These are phyloP conservation scores for Bufotes viridis DNA, from an alignment of 2,797 vertebrate species.

Conservation along the genomic window DNA sequence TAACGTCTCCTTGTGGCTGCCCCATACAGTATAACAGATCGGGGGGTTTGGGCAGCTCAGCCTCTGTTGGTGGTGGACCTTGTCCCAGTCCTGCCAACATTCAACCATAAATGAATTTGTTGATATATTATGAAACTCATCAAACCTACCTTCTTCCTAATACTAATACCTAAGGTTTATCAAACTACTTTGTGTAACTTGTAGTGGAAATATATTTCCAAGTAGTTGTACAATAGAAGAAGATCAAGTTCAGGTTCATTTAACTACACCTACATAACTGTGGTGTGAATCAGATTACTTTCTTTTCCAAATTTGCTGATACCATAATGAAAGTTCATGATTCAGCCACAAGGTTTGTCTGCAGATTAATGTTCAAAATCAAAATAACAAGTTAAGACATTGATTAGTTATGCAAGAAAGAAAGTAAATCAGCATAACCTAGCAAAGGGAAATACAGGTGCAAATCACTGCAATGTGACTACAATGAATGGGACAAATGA, in stretches of 20 bases:
- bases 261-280: background rate
- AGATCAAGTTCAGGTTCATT: background rate
- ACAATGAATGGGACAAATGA: too few relatives aligned
- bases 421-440: background rate
- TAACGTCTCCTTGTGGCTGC: too few relatives aligned
- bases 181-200: background rate
- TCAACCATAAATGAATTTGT: too few relatives aligned
- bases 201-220: background rate
- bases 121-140: background rate
- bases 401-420: background rate
- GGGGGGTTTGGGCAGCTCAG: too few relatives aligned
- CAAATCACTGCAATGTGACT: background rate
- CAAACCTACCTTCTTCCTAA: background rate
- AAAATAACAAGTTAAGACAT: slow-evolving; percentile 9
- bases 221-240: background rate
- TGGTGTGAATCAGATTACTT: slow-evolving; percentile 3
- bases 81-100: too few relatives aligned
- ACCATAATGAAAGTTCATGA: background rate
- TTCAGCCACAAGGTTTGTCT: slow-evolving; percentile 9
- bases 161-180: background rate
- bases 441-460: background rate
- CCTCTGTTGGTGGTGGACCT: too few relatives aligned
- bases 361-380: background rate
- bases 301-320: background rate
- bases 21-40: too few relatives aligned